Percentiles rank a stretch among this genome's conserved stretches.
Evolutionary conservation across 2,797 vertebrate species (phyloP).

Genomic region (Agapornis canus): DNA sequence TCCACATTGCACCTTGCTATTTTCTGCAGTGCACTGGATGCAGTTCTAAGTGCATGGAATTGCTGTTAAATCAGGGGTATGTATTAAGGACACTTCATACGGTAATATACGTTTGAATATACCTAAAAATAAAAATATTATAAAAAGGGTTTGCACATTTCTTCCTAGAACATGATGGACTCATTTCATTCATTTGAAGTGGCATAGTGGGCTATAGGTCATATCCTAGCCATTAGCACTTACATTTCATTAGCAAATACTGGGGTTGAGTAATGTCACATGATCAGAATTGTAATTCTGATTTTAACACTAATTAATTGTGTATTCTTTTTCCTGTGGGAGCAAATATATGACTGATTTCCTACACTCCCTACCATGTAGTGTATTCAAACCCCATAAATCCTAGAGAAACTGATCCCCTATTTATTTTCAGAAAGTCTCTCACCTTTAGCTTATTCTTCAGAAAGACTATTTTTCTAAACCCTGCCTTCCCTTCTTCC

Average conservation of each 20-base stretch:
- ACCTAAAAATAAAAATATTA: slow-evolving; percentile 40
- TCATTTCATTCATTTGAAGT: slow-evolving; percentile 28
- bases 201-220: slow-evolving; percentile 45
- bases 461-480: neutral
- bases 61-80: slow-evolving; percentile 2
- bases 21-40: neutral
- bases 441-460: neutral
- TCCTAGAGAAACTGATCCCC: neutral
- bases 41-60: slow-evolving; percentile 48
- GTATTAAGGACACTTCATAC: slow-evolving; percentile 1
- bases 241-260: slow-evolving; percentile 34
- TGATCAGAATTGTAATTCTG: slow-evolving; percentile 36
- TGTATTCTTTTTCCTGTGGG: neutral
- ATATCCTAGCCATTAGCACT: slow-evolving; percentile 53
- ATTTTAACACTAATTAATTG: slow-evolving; percentile 39
- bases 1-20: slow-evolving; percentile 20
- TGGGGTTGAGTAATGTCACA: slow-evolving; percentile 30
- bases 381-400: neutral
- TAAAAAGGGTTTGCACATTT: slow-evolving; percentile 53
- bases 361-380: neutral
- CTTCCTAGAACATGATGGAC: slow-evolving; percentile 10
- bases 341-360: neutral
- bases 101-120: slow-evolving; percentile 28
- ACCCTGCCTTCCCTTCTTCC: neutral
- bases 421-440: neutral